These are phyloP conservation scores for Hydropotes inermis DNA, from an alignment of 2,113 vertebrate species.

Conservation along the genomic window DNA sequence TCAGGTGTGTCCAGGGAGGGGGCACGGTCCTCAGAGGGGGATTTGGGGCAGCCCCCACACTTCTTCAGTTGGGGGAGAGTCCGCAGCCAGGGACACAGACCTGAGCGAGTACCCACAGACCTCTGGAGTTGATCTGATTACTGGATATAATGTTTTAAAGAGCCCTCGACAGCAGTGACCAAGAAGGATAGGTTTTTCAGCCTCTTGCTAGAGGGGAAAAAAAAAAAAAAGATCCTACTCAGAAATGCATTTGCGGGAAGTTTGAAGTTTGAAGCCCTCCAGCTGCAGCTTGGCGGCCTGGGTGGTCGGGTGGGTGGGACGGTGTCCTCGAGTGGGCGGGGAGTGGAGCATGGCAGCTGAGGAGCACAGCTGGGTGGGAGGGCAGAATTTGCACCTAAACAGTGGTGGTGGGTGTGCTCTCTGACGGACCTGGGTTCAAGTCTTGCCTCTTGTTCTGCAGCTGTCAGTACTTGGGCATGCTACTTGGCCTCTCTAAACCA, in stretches of 20 bases:
- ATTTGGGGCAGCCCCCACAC: not conserved
- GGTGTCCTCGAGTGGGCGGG: conserved; percentile 27
- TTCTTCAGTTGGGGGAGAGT: conserved; percentile 10
- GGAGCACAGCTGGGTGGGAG: not conserved
- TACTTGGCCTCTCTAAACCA: not conserved
- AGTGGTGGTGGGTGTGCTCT: not conserved
- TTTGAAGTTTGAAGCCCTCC: conserved; percentile 70
- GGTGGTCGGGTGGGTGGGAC: conserved; percentile 67
- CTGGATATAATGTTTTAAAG: conserved; percentile 51
- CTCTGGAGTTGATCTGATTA: conserved; percentile 41
- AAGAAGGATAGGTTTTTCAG: conserved; percentile 67
- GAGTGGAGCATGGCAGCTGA: not conserved
- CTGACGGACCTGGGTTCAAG: not conserved
- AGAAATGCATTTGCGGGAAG: conserved; percentile 75
- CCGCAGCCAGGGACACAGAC: conserved; percentile 64
- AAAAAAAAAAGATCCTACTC: conserved; percentile 65
- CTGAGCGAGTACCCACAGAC: not conserved
- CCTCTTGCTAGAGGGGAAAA: not conserved
- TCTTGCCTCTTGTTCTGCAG: not conserved
- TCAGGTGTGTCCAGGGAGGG: conserved; percentile 50
- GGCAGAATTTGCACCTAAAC: not conserved
- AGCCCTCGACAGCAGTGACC: conserved; percentile 53
- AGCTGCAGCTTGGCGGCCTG: conserved; percentile 73
- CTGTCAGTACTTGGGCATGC: not conserved
- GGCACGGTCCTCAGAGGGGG: not conserved